Evolutionary conservation across 2,888 invertebrate species (phyloP), one percentile per base, ranked within the genome.

Genomic region (Drosophila kuntzei): DNA sequence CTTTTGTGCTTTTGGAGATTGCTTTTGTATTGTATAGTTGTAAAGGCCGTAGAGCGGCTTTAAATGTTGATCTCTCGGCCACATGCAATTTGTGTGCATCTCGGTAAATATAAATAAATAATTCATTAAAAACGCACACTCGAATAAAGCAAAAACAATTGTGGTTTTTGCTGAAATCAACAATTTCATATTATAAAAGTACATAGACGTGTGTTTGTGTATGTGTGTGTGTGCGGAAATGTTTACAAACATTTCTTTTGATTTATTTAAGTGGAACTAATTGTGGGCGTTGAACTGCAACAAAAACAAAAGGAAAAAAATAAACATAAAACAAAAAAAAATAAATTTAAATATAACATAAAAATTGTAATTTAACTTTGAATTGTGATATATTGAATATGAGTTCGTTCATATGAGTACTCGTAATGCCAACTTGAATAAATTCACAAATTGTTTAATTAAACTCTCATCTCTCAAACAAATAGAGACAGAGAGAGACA

Each of bases 231-330:
- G 49, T 72, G 61, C 32, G 60, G 68, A 85, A 83, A 83, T 88
- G 70, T 88, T 88, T 83, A 69, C 80, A 79, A 62, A 66, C 43
- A 76, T 79, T 72, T 84, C 79, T 84, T 84, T 87, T 84, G 85
- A 89, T 87, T 89, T 85, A 89, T 85, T 85, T 87, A 76, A 75
- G 86, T 85, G 85, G 82, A 89, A 85, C 85, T 85, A 89, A 85
- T 85, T 85, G 89, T 75, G 89, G 89, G 85, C 85, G 85, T 89
- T 85, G 85, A 89, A 89, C 79, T 76, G 85, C 63, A 55, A 47
- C 25, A 62, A 78, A 68, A 64, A 65, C 18, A 44, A 46, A 7
- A 27, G 9, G 16, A 44, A 16, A 50, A 59, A 65, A 11, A 39
- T 14, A 34, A 16, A 20, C 7, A 6, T 20, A 44, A 20, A 29